Conservation (phyloP, 2,797 vertebrate genomes). For the Sebastes hubbsi region DNA sequence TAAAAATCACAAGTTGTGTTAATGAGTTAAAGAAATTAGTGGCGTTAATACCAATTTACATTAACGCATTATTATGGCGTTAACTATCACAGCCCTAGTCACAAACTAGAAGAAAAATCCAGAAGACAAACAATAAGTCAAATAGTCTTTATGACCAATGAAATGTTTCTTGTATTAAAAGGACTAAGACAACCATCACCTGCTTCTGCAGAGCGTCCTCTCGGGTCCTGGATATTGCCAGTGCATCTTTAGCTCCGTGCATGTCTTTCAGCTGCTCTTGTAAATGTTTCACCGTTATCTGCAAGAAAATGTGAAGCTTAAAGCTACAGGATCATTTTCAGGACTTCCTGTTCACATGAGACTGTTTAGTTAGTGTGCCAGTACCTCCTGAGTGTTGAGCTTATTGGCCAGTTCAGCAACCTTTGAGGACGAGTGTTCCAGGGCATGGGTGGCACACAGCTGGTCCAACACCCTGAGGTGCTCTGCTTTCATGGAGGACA, state of each 20-base stretch:
- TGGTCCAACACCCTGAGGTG: constrained; percentile 85
- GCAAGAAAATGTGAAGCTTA: not conserved
- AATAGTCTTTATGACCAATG: not conserved
- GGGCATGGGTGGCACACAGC: constrained; percentile 83
- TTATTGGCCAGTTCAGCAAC: constrained; percentile 86
- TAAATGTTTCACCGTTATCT: constrained; percentile 89
- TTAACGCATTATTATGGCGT: no score
- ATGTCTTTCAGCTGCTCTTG: constrained; percentile 87
- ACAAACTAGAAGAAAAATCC: not conserved
- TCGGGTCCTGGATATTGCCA: constrained; percentile 83
- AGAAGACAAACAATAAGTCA: not conserved
- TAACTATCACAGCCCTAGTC: no score
- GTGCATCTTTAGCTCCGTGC: constrained; percentile 83
- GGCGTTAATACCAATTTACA: no score
- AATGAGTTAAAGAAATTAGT: no score
- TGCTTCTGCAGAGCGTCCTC: constrained; percentile 90
- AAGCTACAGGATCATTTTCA: not conserved
- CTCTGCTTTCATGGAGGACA: constrained; percentile 81
- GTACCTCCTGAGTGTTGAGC: constrained; percentile 88
- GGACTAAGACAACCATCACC: constrained; percentile 67
- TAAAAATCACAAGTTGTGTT: no score
- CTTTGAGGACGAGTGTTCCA: constrained; percentile 89
- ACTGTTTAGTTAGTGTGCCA: not conserved
- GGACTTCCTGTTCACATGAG: not conserved
- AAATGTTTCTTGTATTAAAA: not conserved